A percentile compares a stretch with the other conserved stretches of the same genome.
These are phyloP conservation scores for Coleophora flavipennella DNA, from an alignment of 2,888 invertebrate genomes.

Conservation along the genomic window DNA sequence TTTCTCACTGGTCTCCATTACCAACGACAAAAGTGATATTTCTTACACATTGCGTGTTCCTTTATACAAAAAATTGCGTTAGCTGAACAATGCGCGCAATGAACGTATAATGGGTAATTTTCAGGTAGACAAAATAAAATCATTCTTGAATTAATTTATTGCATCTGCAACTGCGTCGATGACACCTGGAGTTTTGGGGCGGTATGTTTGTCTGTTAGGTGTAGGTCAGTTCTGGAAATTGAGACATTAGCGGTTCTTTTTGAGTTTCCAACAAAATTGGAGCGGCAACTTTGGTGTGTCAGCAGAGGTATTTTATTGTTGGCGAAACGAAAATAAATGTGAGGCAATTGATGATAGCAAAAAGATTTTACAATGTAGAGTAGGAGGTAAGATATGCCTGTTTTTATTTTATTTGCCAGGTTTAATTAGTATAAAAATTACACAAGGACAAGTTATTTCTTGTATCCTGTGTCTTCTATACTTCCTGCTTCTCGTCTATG, in stretches of 20 bases:
- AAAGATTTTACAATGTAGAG: too few relatives aligned
- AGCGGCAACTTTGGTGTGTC: slow-evolving; percentile 49
- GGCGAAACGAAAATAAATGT: not conserved
- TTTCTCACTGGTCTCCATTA: slow-evolving; percentile 30
- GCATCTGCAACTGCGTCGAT: slow-evolving; percentile 27
- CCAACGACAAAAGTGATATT: not conserved
- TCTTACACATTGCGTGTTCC: not conserved
- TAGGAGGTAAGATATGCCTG: too few relatives aligned
- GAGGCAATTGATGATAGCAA: too few relatives aligned
- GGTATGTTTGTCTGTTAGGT: slow-evolving; percentile 52
- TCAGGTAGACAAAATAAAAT: not conserved
- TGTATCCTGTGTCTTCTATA: too few relatives aligned
- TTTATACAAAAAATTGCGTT: not conserved
- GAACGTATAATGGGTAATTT: not conserved
- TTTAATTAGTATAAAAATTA: too few relatives aligned
- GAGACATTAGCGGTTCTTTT: slow-evolving; percentile 53
- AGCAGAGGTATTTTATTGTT: slow-evolving; percentile 31
- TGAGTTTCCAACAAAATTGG: slow-evolving; percentile 30
- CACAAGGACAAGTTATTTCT: too few relatives aligned
- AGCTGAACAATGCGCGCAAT: not conserved
- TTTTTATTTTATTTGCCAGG: too few relatives aligned
- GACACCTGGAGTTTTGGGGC: slow-evolving; percentile 26
- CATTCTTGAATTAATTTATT: slow-evolving; percentile 64
- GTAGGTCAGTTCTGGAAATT: slow-evolving; percentile 63
- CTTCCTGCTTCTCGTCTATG: too few relatives aligned